These are phyloP conservation scores for Phalanger gymnotis DNA, from an alignment of 2,797 vertebrate genomes.

Conservation along the genomic window DNA sequence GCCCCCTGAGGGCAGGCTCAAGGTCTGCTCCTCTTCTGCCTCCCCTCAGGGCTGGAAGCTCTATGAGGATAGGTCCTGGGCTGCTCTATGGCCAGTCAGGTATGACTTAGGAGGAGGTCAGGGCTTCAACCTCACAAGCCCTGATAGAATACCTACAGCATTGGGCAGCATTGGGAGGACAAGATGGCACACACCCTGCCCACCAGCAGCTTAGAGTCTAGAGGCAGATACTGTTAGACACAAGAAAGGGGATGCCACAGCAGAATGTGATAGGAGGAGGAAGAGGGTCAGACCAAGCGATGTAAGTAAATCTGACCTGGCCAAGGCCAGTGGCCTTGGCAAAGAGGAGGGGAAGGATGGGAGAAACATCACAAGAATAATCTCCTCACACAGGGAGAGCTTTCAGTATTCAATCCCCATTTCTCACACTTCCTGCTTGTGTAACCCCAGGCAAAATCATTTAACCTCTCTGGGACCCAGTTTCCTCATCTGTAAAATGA, in stretches of 20 bases:
- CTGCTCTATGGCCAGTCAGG: neutral
- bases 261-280: neutral
- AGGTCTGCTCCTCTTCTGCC: neutral
- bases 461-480: neutral
- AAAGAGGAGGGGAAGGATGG: neutral
- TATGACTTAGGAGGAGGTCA: neutral
- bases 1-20: neutral
- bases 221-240: neutral
- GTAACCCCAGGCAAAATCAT: neutral
- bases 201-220: neutral
- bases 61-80: neutral
- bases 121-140: neutral
- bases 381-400: too few relatives aligned
- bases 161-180: too few relatives aligned
- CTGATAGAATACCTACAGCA: neutral
- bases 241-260: too few relatives aligned
- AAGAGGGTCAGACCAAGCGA: neutral
- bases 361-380: too few relatives aligned
- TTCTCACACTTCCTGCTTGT: neutral
- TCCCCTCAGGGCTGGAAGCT: neutral
- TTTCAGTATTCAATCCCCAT: neutral
- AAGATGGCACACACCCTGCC: neutral
- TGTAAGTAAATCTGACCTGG: neutral
- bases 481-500: neutral
- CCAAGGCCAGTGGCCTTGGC: neutral